Conservation (phyloP, 2,888 invertebrate species). For the Nebria salina region DNA sequence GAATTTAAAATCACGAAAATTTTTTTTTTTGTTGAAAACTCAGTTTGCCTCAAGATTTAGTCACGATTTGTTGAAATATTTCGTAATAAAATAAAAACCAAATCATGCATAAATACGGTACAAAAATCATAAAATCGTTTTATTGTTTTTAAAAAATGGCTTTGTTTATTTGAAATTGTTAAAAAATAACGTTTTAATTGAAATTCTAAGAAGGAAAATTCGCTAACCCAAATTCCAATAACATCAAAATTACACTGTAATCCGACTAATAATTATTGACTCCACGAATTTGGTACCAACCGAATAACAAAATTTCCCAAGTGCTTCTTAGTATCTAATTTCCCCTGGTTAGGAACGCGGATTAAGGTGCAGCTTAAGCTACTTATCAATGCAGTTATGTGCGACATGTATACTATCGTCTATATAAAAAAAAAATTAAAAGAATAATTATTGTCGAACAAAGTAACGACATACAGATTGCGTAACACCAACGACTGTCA, state of each 20-base stretch:
- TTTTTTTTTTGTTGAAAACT: too few relatives aligned
- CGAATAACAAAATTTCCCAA: neutral
- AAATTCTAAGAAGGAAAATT: neutral
- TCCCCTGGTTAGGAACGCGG: neutral
- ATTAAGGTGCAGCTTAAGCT: neutral
- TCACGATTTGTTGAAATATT: too few relatives aligned
- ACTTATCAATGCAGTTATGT: neutral
- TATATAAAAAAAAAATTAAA: neutral
- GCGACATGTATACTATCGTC: neutral
- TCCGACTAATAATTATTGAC: neutral
- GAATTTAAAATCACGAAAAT: too few relatives aligned
- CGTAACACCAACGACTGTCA: neutral
- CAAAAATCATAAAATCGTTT: neutral
- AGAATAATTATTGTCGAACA: conserved; percentile 1
- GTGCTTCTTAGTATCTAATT: neutral
- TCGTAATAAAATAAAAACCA: neutral
- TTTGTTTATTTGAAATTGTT: neutral
- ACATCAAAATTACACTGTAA: neutral
- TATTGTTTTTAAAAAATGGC: too few relatives aligned
- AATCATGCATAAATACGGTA: neutral
- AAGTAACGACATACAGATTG: neutral
- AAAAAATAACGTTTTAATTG: neutral
- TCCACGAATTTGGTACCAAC: neutral
- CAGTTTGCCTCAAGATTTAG: too few relatives aligned
- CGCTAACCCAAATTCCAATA: neutral